Base-by-base conservation (phyloP, 2,888 invertebrate genomes). In the Drosophila falleni region DNA sequence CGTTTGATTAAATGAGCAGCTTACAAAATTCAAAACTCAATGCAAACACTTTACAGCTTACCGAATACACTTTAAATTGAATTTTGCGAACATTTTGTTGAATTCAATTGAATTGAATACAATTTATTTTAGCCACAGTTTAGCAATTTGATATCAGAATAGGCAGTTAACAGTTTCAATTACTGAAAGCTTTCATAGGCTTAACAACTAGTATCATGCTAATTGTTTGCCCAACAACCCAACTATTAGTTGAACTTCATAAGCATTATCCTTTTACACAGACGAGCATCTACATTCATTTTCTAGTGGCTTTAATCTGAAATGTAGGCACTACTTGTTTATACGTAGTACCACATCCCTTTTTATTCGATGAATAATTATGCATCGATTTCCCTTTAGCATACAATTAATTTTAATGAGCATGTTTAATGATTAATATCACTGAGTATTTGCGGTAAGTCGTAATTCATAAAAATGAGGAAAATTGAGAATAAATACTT, bases 1-100 rank as follows among this genome's bases (percentile, higher is more conserved):
- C 63, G 15, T 86, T 80, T 74, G 68, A 72, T 71, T 72, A 87
- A 87, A 80, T 81, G 77, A 81, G 69, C 71, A 84, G 80, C 67
- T 71, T 69, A 61, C 69, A 56, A 72, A 55, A 65, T 76, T 62
- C 39, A 62, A 77, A 73, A 73, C 58, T 62, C 31, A 55, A 37
- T 75, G 50, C 65, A 74, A 63, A 54, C 58, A 66, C 11, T 35
- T 46, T 39, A 39, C 62, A 56, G 62, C 47, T 46, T 37, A 41
- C 37, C 46, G 19, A 49, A 66, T 47, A 54, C 41, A 60, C 72
- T 50, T 74, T 77, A 67, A 81, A 81, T 72, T 58, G 53, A 70
- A 75, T 68, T 67, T 69, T 42, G 49, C 46, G 23, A 56, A 3
- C 56, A 58, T 47, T 58, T 37, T 35, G 46, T 54, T 23, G 41